Conservation (phyloP, 2,113 vertebrate genomes). For the Zosterops pallidus region DNA sequence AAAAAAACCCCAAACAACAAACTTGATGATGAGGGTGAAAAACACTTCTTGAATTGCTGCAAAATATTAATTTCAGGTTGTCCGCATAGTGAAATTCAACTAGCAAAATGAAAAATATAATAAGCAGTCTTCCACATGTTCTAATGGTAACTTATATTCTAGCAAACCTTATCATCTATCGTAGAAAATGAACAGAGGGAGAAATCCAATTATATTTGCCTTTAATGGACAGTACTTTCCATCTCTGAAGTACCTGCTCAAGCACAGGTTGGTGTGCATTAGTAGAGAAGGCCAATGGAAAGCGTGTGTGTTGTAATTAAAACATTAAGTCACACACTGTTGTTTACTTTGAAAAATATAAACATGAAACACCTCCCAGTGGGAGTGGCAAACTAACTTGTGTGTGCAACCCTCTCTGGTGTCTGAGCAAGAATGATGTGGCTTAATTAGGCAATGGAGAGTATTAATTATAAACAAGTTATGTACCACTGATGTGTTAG, state of each 20-base stretch:
- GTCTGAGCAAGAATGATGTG: background rate
- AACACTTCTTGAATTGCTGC: background rate
- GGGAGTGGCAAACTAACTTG: background rate
- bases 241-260: background rate
- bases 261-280: background rate
- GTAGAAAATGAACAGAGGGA: background rate
- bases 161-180: background rate
- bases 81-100: background rate
- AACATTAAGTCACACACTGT: background rate
- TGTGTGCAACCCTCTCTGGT: background rate
- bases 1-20: background rate
- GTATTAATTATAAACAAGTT: background rate
- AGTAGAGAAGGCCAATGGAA: background rate
- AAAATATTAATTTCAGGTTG: background rate
- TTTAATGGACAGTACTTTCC: background rate
- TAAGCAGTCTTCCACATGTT: background rate
- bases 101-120: background rate
- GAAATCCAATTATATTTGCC: background rate
- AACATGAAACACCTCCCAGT: background rate
- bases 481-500: background rate
- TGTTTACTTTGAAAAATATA: constrained; percentile 24
- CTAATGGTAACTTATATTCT: background rate
- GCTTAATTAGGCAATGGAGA: background rate
- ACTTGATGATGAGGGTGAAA: background rate
- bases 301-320: background rate